Evolutionary conservation across 1,140 invertebrate genomes (phyloP), one percentile per base, ranked within the genome.

Genomic region (Aphaenogaster rudis): DNA sequence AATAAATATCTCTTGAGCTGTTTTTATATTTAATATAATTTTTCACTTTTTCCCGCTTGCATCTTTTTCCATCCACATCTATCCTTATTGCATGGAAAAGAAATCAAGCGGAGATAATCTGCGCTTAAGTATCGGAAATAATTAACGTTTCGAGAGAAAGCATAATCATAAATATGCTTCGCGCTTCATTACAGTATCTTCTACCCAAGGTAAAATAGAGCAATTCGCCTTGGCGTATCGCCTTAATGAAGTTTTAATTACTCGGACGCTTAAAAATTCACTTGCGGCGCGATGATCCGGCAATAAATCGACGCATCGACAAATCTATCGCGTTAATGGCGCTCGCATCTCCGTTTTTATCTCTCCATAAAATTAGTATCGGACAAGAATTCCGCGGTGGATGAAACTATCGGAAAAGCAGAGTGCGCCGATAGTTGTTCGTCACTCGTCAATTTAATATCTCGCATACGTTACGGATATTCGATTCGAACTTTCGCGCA

Each of bases 401-500:
- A 21, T 42, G 13, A 50, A 84, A 84, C 69, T 84, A 84, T 84
- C 80, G 80, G 69, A 76, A 84, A 76, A 84, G 80, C 69, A 54
- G 13, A 13, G 36, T 6, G 3, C 78, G 54, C 80, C 78, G 64
- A 69, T 71, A 74, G 80, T 84, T 61, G 80, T 74, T 76, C 80
- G 69, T 84, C 80, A 61, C 80, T 92, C 80, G 84, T 91, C 90
- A 76, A 91, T 91, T 92, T 82, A 89, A 89, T 91, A 81, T 81
- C 79, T 85, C 82, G 50, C 78, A 61, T 72, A 79, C 57, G 86
- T 82, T 66, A 61, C 78, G 81, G 72, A 91, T 89, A 91, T 88
- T 88, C 86, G 90, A 91, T 86, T 91, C 66, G 71, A 91, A 91
- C 84, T 91, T 89, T 91, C 82, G 63, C 61, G 61, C 33, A 28